Base-by-base conservation (phyloP, 2,797 vertebrate species). In the Bradypodion pumilum region DNA sequence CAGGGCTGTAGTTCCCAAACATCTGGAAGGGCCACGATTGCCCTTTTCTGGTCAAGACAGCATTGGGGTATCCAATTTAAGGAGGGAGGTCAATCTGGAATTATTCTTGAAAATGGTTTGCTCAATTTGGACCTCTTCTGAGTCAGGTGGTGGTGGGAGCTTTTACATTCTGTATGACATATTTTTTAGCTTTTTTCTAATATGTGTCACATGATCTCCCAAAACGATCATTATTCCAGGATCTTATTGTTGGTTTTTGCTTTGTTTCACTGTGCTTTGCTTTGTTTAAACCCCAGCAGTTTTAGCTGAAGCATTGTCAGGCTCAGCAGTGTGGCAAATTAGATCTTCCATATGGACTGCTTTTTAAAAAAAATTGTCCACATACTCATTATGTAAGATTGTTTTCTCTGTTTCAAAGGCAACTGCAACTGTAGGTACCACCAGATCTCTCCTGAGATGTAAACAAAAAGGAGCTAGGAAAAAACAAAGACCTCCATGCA, bases 261-360 rank as follows among this genome's bases (percentile, higher is more conserved):
- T 56, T 7, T 0, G 74, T 82, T 84, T 86, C 68, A 79, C 52
- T 56, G 5, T 63, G 59, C n/a, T n/a, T n/a, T 0, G 77, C 80
- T 84, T 87, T 68, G 80, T 59, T 56, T 86, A 77, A 76, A 75
- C 83, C 85, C 86, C 65, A 74, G 82, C 72, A 86, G 85, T 46
- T 87, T 37, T 80, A 1, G 79, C 7, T 23, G 84, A 87, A 79
- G 49, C 74, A 81, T 62, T 37, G 80, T 86, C 68, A 85, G 87
- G 72, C 85, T 84, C 83, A n/a, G 85, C 74, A 82, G 78, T 83
- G 87, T 66, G 86, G 89, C 90, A 92, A 90, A 91, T 88, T 90
- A 83, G 88, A 88, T 83, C 87, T 80, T 85, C 78, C 59, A 80
- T 81, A 42, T 40, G n/a, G 49, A 75, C 60, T 40, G 49, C 13